phyloP scores from a whole-genome alignment of 2,888 invertebrate genomes.

The Ichneumoninae sp. region DNA sequence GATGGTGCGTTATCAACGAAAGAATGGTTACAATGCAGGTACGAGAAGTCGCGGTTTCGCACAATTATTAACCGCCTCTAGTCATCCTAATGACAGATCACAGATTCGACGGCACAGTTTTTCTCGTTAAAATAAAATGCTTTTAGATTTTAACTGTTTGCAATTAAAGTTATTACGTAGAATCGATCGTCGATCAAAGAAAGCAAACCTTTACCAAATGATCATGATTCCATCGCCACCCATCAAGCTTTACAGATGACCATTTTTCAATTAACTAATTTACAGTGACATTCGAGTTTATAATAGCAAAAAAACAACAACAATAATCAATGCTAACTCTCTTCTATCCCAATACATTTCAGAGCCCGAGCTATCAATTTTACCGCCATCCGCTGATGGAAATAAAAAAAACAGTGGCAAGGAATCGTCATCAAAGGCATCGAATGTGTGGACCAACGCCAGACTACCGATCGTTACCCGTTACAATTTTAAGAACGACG shows the following conservation, averaged over 20 bases:
- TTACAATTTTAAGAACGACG: constrained; percentile 70
- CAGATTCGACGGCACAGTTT: neutral
- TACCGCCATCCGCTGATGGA: constrained; percentile 60
- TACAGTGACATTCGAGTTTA: neutral
- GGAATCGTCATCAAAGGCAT: constrained; percentile 70
- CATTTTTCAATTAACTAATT: neutral
- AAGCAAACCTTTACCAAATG: neutral
- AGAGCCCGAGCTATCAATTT: constrained; percentile 35
- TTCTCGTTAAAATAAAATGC: neutral
- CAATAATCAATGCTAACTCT: neutral
- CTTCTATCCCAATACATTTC: neutral
- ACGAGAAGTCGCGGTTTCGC: constrained; percentile 25
- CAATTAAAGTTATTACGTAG: neutral
- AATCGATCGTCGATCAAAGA: neutral
- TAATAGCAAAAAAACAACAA: neutral
- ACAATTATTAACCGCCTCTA: neutral
- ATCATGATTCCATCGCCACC: neutral
- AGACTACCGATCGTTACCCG: constrained; percentile 80
- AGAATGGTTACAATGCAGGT: constrained; percentile 71
- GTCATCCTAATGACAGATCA: constrained; percentile 28
- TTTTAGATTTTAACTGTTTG: neutral
- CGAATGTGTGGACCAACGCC: constrained; percentile 78
- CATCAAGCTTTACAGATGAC: no score
- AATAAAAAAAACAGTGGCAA: constrained; percentile 72
- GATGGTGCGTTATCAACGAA: constrained; percentile 76